Percentiles rank a stretch among this genome's conserved stretches.
phyloP scores from a whole-genome alignment of 2,797 vertebrate genomes.

The Hephaestus fuliginosus region DNA sequence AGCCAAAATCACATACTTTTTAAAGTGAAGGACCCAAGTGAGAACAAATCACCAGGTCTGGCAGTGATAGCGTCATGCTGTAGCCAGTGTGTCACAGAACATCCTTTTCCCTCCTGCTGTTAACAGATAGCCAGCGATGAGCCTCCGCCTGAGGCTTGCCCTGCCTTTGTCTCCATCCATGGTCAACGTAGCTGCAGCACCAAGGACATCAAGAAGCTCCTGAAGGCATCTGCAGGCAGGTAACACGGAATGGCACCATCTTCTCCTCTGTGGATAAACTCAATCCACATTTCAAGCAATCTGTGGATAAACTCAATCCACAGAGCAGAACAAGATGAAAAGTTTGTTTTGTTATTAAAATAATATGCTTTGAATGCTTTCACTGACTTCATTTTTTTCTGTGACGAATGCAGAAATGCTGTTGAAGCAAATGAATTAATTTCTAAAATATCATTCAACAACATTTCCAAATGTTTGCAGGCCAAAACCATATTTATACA shows the following conservation, averaged over 20 bases:
- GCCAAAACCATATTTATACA: conserved; percentile 92
- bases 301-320: not conserved
- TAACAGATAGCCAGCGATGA: conserved; percentile 94
- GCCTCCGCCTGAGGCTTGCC: conserved; percentile 91
- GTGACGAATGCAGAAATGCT: conserved; percentile 3
- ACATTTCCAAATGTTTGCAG: conserved; percentile 80
- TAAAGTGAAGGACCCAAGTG: not conserved
- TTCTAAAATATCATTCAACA: conserved; percentile 10
- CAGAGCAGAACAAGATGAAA: not conserved
- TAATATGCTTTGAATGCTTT: conserved; percentile 1
- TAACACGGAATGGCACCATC: conserved; percentile 65
- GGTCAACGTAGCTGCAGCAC: conserved; percentile 91
- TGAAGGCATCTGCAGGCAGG: conserved; percentile 94
- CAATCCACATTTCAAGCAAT: not conserved
- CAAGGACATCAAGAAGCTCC: conserved; percentile 94
- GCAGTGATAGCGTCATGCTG: not conserved
- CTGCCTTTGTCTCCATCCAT: conserved; percentile 94
- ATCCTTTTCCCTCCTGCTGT: conserved; percentile 45
- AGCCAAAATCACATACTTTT: conserved; percentile 8
- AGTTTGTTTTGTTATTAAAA: conserved; percentile 1
- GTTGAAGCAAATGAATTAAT: not conserved
- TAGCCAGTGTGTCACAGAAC: not conserved
- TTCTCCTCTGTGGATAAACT: conserved; percentile 27
- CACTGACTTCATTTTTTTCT: not conserved
- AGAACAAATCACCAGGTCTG: not conserved